A percentile compares a stretch with the other conserved stretches of the same genome.
Evolutionary conservation across 1,140 invertebrate genomes (phyloP).

Genomic region (Chrysomallon squamiferum): DNA sequence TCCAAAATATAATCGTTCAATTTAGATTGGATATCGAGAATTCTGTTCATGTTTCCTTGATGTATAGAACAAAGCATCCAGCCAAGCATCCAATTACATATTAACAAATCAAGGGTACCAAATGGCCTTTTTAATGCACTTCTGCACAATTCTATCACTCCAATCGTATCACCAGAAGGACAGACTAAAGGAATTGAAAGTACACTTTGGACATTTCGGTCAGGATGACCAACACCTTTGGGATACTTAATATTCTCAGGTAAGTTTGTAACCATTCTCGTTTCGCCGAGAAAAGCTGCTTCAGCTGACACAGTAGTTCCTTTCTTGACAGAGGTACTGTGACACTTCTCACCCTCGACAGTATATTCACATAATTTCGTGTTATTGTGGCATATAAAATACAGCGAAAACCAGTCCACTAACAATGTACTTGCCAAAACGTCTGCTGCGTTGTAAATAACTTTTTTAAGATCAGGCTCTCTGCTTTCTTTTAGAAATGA

Average conservation of each 20-base stretch:
- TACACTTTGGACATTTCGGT: constrained; percentile 22
- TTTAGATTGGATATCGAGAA: constrained; percentile 29
- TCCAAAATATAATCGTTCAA: constrained; percentile 74
- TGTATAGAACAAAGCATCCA: constrained; percentile 36
- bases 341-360: background rate
- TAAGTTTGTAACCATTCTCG: constrained; percentile 24
- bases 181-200: constrained; percentile 33
- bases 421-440: no score
- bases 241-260: constrained; percentile 31
- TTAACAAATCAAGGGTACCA: constrained; percentile 19
- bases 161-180: constrained; percentile 23
- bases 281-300: constrained; percentile 24
- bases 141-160: constrained; percentile 30
- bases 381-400: no score
- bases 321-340: constrained; percentile 26
- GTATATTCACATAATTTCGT: no score
- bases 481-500: no score
- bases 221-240: constrained; percentile 27
- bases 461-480: no score
- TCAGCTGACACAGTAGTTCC: constrained; percentile 39
- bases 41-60: constrained; percentile 18
- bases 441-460: no score
- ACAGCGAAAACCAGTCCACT: no score
- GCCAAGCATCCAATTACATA: constrained; percentile 21
- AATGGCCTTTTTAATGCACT: constrained; percentile 20